Base-by-base conservation (phyloP, 1,140 invertebrate species). In the Sweltsa coloradensis region DNA sequence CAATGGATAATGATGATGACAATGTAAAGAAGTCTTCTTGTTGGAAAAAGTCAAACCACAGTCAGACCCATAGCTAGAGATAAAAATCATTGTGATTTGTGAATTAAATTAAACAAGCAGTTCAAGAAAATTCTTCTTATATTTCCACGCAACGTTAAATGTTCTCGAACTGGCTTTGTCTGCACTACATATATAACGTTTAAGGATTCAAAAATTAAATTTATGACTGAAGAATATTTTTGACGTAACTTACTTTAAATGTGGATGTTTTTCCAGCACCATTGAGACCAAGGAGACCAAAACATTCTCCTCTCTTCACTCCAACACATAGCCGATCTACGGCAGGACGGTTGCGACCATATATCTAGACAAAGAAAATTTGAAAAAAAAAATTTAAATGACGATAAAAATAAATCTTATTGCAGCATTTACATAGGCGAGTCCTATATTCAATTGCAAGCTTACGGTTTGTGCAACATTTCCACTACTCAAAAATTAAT, bases 191-290 rank as follows among this genome's bases (percentile, higher is more conserved):
- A n/a, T n/a, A n/a, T n/a, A n/a, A n/a, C n/a, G n/a, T n/a, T n/a
- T n/a, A n/a, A n/a, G n/a, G n/a, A n/a, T n/a, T n/a, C n/a, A n/a
- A n/a, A n/a, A n/a, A 43, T 18, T 43, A 43, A 7, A 11, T 14
- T 26, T 44, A 27, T 29, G 27, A 1, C 16, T 29, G 1, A 18
- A 4, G 21, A 29, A 44, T 27, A 44, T 21, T 29, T 44, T 25
- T 1, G 39, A 16, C 16, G 5, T 5, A 5, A 2, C 44, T 2
- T 51, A 78, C 78, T 56, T 81, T 81, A 54, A 94, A 93, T 5
- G 86, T 91, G 9, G 86, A 86, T 4, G 89, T 90, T 67, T 95
- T 95, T 3, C 91, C 91, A 4, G 91, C 89, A 1, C 90, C 91
- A 57, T 84, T 83, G 0, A 84, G 72, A 21, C 88, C 87, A 2